These are phyloP conservation scores for Bibio marci DNA, from an alignment of 2,888 invertebrate species.

Conservation along the genomic window DNA sequence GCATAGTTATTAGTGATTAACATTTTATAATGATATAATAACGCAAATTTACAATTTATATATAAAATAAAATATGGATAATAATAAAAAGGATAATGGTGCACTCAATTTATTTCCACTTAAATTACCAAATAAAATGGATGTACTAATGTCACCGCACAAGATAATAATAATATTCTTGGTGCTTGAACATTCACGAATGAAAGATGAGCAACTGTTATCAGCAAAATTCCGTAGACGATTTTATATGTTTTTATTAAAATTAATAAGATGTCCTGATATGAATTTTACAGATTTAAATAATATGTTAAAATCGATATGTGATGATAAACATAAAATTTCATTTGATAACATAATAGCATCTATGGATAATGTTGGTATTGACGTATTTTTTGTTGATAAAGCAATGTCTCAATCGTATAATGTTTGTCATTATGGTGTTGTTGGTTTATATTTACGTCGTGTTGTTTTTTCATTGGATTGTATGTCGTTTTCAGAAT, in stretches of 20 bases:
- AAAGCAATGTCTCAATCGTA: too few relatives aligned
- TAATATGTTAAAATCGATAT: slow-evolving; percentile 33
- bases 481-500: slow-evolving; percentile 68
- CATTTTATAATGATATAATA: too few relatives aligned
- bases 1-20: too few relatives aligned
- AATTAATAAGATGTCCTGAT: slow-evolving; percentile 64
- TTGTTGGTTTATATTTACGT: slow-evolving; percentile 61
- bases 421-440: slow-evolving; percentile 29
- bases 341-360: slow-evolving; percentile 40
- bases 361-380: slow-evolving; percentile 28
- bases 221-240: slow-evolving; percentile 49
- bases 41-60: too few relatives aligned
- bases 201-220: slow-evolving; percentile 29
- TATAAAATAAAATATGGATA: too few relatives aligned
- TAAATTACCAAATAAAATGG: slow-evolving; percentile 9
- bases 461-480: slow-evolving; percentile 67
- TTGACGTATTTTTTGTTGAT: slow-evolving; percentile 46
- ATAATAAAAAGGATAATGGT: slow-evolving; percentile 1
- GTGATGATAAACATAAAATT: slow-evolving; percentile 21
- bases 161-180: slow-evolving; percentile 62
- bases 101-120: slow-evolving; percentile 1
- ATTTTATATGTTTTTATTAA: slow-evolving; percentile 63
- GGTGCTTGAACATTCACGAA: slow-evolving; percentile 54
- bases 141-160: slow-evolving; percentile 52
- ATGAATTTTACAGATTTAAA: slow-evolving; percentile 52